Conservation (phyloP, 2,797 vertebrate species). For the Periparus ater region DNA sequence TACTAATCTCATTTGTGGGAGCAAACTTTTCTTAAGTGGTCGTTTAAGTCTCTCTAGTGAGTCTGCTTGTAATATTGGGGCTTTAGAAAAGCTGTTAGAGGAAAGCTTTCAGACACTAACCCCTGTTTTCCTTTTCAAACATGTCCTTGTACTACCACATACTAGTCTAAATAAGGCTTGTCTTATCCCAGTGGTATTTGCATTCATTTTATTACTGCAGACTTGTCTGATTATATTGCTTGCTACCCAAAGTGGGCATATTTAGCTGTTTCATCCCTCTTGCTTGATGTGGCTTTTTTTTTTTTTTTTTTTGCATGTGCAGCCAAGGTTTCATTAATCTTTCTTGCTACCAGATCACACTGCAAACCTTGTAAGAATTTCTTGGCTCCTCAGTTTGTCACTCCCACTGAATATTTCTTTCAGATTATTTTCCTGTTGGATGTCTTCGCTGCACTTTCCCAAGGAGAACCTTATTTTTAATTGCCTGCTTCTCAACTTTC, state of each 20-base stretch:
- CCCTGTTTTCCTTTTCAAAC: neutral
- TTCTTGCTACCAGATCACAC: constrained; percentile 39
- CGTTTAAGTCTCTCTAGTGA: neutral
- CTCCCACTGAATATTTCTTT: constrained; percentile 67
- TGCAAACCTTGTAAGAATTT: constrained; percentile 62
- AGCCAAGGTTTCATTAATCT: constrained; percentile 61
- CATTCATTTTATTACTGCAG: constrained; percentile 21
- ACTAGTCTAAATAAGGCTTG: neutral
- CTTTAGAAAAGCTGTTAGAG: neutral
- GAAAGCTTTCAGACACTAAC: neutral
- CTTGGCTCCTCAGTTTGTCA: constrained; percentile 53
- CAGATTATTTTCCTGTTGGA: constrained; percentile 53
- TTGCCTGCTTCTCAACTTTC: constrained; percentile 61
- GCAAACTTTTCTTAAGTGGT: neutral
- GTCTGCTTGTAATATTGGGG: neutral
- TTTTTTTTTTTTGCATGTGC: neutral
- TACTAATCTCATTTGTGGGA: neutral
- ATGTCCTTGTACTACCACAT: neutral
- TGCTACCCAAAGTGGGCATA: constrained; percentile 21
- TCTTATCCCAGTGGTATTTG: constrained; percentile 34
- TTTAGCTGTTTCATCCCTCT: constrained; percentile 26
- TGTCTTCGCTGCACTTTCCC: constrained; percentile 53
- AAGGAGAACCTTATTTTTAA: constrained; percentile 69
- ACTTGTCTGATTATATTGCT: neutral
- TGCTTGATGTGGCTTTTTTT: constrained; percentile 42